A percentile compares a stretch with the other conserved stretches of the same genome.
phyloP scores from a whole-genome alignment of 2,797 vertebrate species.

The Tarsius wallacei region DNA sequence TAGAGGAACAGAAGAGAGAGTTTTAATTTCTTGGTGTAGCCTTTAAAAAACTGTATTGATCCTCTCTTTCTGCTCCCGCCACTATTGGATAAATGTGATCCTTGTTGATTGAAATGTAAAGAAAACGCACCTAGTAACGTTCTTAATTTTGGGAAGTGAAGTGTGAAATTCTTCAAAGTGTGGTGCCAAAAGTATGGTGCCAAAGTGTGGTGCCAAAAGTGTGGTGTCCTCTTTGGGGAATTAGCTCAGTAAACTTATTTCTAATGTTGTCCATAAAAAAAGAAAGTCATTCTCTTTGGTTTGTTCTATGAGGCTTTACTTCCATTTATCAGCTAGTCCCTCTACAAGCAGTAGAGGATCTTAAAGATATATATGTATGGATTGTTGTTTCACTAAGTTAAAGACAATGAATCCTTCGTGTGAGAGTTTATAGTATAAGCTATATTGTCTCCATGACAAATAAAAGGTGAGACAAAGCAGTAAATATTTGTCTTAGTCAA shows the following conservation, averaged over 20 bases:
- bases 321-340: conserved; percentile 48
- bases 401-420: conserved; percentile 68
- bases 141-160: conserved; percentile 52
- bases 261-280: conserved; percentile 61
- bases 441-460: conserved; percentile 63
- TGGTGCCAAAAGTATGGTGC: neutral
- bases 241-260: conserved; percentile 59
- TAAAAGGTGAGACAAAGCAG: conserved; percentile 60
- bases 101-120: conserved; percentile 39
- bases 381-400: conserved; percentile 29
- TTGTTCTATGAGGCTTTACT: conserved; percentile 30
- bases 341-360: conserved; percentile 18
- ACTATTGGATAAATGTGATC: neutral
- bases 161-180: conserved; percentile 62
- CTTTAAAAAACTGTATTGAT: neutral
- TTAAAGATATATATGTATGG: conserved; percentile 43
- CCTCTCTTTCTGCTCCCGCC: fast-evolving
- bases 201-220: conserved; percentile 5
- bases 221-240: conserved; percentile 51
- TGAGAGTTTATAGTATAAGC: conserved; percentile 11
- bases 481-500: conserved; percentile 77
- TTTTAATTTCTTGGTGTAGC: neutral
- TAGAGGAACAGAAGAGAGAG: neutral
- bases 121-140: neutral
- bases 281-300: conserved; percentile 48